A percentile compares a stretch with the other conserved stretches of the same genome.
Conservation (phyloP, 2,113 vertebrate species). For the Melanerpes aurifrons region DNA sequence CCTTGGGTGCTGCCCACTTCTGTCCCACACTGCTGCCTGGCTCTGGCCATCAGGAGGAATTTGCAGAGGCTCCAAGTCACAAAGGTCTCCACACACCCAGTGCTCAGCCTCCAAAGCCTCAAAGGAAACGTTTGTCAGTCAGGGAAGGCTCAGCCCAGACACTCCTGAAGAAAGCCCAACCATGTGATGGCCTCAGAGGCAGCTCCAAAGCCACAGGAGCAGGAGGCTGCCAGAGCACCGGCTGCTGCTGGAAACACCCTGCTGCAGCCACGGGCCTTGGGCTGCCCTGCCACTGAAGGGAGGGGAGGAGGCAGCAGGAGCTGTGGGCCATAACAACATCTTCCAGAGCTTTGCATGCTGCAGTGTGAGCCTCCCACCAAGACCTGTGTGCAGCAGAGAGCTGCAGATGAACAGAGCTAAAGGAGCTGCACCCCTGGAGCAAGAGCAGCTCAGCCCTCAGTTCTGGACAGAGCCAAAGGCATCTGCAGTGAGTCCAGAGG, state of each 20-base stretch:
- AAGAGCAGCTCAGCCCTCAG: not conserved
- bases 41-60: not conserved
- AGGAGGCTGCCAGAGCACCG: slow-evolving; percentile 63
- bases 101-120: slow-evolving; percentile 14
- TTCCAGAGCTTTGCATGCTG: not conserved
- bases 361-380: not conserved
- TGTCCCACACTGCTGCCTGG: fast-evolving
- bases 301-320: not conserved
- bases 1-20: not conserved
- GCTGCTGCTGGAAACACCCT: slow-evolving; percentile 65
- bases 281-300: not conserved
- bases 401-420: not conserved
- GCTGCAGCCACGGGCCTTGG: not conserved
- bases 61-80: not conserved
- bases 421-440: not conserved
- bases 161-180: slow-evolving; percentile 59
- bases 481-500: not conserved
- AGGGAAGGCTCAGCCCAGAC: slow-evolving; percentile 48
- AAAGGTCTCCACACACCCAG: not conserved
- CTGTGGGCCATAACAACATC: not conserved
- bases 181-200: slow-evolving; percentile 50
- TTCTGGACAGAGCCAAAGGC: not conserved
- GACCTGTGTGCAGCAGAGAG: not conserved
- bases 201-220: slow-evolving; percentile 73
- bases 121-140: slow-evolving; percentile 58